A percentile compares a stretch with the other conserved stretches of the same genome.
Conservation (phyloP, 2,113 vertebrate genomes). For the Hypomesus transpacificus region DNA sequence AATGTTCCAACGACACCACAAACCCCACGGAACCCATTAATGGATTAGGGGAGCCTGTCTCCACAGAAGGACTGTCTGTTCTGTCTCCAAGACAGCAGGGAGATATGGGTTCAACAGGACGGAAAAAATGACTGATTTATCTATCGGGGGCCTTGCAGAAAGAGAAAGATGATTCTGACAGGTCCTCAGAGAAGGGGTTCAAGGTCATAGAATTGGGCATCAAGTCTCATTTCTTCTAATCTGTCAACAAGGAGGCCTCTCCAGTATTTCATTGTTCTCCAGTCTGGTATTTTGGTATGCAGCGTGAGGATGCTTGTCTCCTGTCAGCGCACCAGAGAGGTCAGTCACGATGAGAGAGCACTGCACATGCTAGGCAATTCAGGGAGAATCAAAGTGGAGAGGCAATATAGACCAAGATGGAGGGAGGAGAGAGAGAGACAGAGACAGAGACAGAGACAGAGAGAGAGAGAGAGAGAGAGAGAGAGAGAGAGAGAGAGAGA, state of each 20-base stretch:
- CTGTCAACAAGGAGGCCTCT: slow-evolving; percentile 3
- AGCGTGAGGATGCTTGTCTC: no score
- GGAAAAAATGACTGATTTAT: neutral
- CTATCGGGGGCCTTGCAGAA: slow-evolving; percentile 44
- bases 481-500: neutral
- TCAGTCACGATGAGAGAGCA: slow-evolving; percentile 20
- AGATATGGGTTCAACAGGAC: slow-evolving; percentile 16
- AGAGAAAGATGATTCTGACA: slow-evolving; percentile 40
- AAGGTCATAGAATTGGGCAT: neutral
- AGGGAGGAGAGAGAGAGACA: neutral
- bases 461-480: neutral
- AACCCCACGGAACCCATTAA: slow-evolving; percentile 67
- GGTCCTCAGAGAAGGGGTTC: slow-evolving; percentile 4
- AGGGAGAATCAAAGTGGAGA: slow-evolving; percentile 24
- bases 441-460: neutral
- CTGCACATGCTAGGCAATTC: slow-evolving; percentile 35
- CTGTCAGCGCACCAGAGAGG: slow-evolving; percentile 14
- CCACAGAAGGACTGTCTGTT: slow-evolving; percentile 34
- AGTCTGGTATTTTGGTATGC: no score
- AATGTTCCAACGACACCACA: slow-evolving; percentile 57
- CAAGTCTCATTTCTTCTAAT: neutral
- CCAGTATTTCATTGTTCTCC: neutral
- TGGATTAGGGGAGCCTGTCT: slow-evolving; percentile 61
- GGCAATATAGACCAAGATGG: slow-evolving; percentile 14
- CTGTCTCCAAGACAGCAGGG: slow-evolving; percentile 49